Evolutionary conservation across 2,797 vertebrate genomes (phyloP).

Genomic region (Sphenodon punctatus): DNA sequence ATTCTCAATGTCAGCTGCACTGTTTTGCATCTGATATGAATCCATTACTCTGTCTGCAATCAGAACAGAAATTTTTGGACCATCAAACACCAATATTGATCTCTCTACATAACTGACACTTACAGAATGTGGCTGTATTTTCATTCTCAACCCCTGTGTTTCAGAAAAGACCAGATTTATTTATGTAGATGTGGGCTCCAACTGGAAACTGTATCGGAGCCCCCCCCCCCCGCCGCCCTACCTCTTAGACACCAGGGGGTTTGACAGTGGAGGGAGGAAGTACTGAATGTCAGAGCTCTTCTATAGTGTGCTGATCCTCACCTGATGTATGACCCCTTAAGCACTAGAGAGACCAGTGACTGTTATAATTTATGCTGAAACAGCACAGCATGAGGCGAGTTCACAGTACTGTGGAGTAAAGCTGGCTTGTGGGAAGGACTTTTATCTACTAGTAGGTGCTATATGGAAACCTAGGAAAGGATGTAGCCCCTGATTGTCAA

Average conservation of each 20-base stretch:
- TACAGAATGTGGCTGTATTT: too few relatives aligned
- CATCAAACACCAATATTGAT: background rate
- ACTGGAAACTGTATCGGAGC: too few relatives aligned
- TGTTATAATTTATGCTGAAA: background rate
- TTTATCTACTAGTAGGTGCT: background rate
- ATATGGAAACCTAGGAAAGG: too few relatives aligned
- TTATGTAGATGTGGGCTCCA: too few relatives aligned
- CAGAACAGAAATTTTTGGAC: background rate
- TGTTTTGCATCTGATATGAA: constrained; percentile 45
- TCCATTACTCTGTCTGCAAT: constrained; percentile 35
- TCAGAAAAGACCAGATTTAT: too few relatives aligned
- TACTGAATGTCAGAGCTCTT: background rate
- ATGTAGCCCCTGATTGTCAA: too few relatives aligned
- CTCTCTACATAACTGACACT: too few relatives aligned
- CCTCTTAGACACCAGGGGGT: too few relatives aligned
- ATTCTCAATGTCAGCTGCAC: constrained; percentile 50
- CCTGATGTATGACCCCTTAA: background rate
- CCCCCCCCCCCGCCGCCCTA: too few relatives aligned
- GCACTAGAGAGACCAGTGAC: background rate
- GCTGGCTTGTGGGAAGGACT: too few relatives aligned
- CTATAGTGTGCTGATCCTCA: background rate
- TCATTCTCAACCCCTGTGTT: too few relatives aligned
- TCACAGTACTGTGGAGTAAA: too few relatives aligned
- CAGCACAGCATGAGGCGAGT: background rate
- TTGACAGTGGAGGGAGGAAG: background rate